phyloP scores from a whole-genome alignment of 1,140 invertebrate genomes.

The Hypothenemus hampei region DNA sequence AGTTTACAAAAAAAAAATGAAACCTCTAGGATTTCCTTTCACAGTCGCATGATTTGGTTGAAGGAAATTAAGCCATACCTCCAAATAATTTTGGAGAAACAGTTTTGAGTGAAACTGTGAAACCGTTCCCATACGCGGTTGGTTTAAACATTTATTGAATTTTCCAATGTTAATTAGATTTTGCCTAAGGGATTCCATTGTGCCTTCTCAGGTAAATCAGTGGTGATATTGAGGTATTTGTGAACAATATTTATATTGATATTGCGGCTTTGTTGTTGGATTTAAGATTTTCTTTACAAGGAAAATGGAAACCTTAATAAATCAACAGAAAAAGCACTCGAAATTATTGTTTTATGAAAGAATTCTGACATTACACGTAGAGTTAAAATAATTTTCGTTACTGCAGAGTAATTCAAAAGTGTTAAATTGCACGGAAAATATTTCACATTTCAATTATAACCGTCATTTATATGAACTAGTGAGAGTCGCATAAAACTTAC shows the following conservation, averaged over 20 bases:
- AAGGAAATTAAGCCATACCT: not conserved
- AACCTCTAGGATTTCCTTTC: not conserved
- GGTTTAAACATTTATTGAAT: slow-evolving; percentile 10
- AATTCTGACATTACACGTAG: slow-evolving; percentile 10
- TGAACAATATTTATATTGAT: too few species aligned
- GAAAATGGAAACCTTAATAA: too few species aligned
- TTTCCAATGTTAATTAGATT: slow-evolving; percentile 6
- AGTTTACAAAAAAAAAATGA: not conserved
- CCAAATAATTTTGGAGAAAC: not conserved
- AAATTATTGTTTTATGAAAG: slow-evolving; percentile 1
- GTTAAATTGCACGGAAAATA: too few species aligned
- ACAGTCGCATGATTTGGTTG: not conserved
- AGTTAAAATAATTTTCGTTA: slow-evolving; percentile 5
- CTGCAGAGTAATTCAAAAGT: not conserved
- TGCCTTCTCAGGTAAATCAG: not conserved
- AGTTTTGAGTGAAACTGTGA: slow-evolving; percentile 1
- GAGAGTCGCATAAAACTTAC: too few species aligned
- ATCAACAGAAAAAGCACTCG: too few species aligned
- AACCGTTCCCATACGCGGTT: not conserved
- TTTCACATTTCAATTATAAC: too few species aligned
- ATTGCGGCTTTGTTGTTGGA: too few species aligned
- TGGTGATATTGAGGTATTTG: not conserved
- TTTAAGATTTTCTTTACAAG: too few species aligned
- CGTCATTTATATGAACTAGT: too few species aligned
- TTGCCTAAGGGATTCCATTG: not conserved